These are phyloP conservation scores for Toxostoma redivivum DNA, from an alignment of 2,113 vertebrate species.

Conservation along the genomic window DNA sequence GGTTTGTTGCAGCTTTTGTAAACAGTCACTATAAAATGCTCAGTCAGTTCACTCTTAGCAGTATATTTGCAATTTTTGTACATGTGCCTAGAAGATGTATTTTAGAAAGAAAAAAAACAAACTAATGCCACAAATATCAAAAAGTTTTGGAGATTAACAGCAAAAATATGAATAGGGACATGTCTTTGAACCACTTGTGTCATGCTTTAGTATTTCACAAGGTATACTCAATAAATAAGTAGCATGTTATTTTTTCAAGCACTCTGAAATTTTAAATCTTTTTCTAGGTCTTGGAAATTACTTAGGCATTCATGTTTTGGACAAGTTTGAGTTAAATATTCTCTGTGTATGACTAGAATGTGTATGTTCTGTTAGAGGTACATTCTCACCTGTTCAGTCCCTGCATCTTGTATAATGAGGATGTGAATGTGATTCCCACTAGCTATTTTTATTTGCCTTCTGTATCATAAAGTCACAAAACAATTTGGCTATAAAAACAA, in stretches of 20 bases:
- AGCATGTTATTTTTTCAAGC: neutral
- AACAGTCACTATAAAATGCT: neutral
- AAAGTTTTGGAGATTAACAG: neutral
- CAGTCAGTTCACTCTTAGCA: neutral
- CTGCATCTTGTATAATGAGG: neutral
- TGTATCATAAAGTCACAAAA: conserved; percentile 14
- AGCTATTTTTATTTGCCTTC: conserved; percentile 28
- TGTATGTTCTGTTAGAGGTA: neutral
- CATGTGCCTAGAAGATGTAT: neutral
- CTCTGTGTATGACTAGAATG: neutral
- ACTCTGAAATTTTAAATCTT: neutral
- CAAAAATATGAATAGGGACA: neutral
- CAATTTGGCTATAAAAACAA: neutral
- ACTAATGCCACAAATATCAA: neutral
- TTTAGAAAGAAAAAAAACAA: neutral
- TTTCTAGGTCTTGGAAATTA: neutral
- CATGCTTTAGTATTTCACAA: neutral
- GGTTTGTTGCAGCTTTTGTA: neutral
- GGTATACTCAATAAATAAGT: neutral
- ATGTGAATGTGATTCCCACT: neutral
- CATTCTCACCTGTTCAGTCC: neutral
- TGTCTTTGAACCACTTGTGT: neutral
- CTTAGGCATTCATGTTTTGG: neutral
- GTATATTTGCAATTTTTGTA: neutral
- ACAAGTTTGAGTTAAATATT: neutral